Evolutionary conservation across 2,113 vertebrate genomes (phyloP).

Genomic region (Accipiter cooperii): DNA sequence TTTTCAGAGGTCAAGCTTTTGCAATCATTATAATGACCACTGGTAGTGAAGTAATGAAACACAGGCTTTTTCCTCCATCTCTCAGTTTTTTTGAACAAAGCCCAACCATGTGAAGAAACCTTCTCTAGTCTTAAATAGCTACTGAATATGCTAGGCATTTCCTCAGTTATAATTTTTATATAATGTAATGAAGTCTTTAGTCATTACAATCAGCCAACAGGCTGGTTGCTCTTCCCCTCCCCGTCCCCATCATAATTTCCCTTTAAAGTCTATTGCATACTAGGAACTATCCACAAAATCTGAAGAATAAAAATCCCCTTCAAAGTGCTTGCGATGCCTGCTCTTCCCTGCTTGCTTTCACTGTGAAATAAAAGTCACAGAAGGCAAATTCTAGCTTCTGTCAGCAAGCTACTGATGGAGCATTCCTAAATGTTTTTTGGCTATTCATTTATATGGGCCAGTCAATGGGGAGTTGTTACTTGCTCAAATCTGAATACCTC

Average conservation of each 20-base stretch:
- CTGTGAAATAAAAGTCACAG: background rate
- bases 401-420: background rate
- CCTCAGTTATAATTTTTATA: background rate
- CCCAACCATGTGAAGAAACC: background rate
- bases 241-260: background rate
- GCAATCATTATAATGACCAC: background rate
- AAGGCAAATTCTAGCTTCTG: background rate
- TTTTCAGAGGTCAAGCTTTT: rapidly evolving
- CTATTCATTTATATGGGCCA: background rate
- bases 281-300: background rate
- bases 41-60: background rate
- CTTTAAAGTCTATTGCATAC: background rate
- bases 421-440: background rate
- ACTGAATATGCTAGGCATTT: background rate
- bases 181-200: background rate
- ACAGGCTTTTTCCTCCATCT: background rate
- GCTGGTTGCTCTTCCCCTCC: rapidly evolving
- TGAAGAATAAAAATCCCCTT: background rate
- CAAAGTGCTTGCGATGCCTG: background rate
- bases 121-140: background rate
- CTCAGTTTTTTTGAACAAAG: background rate
- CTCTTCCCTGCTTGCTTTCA: background rate
- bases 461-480: background rate
- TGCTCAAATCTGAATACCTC: background rate
- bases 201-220: background rate